Evolutionary conservation across 2,113 vertebrate species (phyloP).

Genomic region (Bujurquina vittata): DNA sequence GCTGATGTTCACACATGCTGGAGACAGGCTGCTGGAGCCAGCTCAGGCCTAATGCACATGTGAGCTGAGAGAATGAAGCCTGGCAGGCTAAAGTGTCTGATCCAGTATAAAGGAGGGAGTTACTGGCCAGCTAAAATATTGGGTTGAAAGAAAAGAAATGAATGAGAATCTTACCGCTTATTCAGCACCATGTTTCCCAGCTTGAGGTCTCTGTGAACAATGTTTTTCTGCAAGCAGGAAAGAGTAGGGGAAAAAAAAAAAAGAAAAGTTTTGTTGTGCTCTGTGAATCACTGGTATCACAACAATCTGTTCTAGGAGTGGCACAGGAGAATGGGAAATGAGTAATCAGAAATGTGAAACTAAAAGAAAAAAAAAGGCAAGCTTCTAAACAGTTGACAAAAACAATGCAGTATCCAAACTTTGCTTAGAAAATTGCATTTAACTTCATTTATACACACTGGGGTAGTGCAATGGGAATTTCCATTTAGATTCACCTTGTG

Average conservation of each 20-base stretch:
- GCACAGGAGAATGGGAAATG: slow-evolving; percentile 41
- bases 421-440: not conserved
- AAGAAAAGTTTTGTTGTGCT: slow-evolving; percentile 18
- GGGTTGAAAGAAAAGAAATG: not conserved
- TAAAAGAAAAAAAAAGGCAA: slow-evolving; percentile 28
- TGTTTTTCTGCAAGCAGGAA: slow-evolving; percentile 89
- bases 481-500: slow-evolving; percentile 86
- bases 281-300: slow-evolving; percentile 48
- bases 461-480: not conserved
- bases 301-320: slow-evolving; percentile 62
- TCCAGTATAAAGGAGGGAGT: not conserved
- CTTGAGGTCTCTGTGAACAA: slow-evolving; percentile 99
- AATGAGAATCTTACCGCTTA: slow-evolving; percentile 87
- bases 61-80: slow-evolving; percentile 1
- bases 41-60: slow-evolving; percentile 33
- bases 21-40: not conserved
- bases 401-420: not conserved
- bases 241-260: not conserved
- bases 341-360: slow-evolving; percentile 39
- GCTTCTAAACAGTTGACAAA: slow-evolving; percentile 5
- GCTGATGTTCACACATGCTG: not conserved
- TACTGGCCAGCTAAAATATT: not conserved
- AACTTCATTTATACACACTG: not conserved
- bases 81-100: slow-evolving; percentile 44
- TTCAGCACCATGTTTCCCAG: slow-evolving; percentile 99